These are phyloP conservation scores for Tanaodytes sp. DNA, from an alignment of 2,888 invertebrate species.

Conservation along the genomic window DNA sequence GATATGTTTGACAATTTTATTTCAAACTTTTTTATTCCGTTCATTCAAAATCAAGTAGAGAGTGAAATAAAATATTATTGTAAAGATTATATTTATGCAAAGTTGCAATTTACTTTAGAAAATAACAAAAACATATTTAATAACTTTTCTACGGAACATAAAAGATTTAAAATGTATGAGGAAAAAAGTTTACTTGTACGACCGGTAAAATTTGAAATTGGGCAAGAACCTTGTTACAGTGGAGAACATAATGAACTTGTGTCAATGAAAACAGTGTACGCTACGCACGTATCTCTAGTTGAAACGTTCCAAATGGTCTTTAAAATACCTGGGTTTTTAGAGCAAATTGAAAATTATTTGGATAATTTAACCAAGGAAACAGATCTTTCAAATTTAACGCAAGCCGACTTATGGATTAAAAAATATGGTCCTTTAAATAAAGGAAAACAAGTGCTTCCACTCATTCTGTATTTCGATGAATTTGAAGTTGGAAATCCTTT, in stretches of 20 bases:
- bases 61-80: conserved; percentile 3
- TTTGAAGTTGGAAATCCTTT: conserved; percentile 7
- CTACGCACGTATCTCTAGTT: not conserved
- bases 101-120: conserved; percentile 25
- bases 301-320: conserved; percentile 8
- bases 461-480: conserved; percentile 7
- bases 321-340: not conserved
- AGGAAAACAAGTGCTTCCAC: not conserved
- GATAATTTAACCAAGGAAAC: not conserved
- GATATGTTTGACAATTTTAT: conserved; percentile 30
- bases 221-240: too few relatives aligned
- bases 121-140: conserved; percentile 27
- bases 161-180: conserved; percentile 22
- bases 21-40: conserved; percentile 28
- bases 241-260: not conserved
- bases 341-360: conserved; percentile 4
- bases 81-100: too few relatives aligned
- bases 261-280: conserved; percentile 3
- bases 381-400: conserved; percentile 4
- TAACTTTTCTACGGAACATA: conserved; percentile 27
- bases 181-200: conserved; percentile 13
- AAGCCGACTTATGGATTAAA: conserved; percentile 11
- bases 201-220: conserved; percentile 34
- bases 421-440: not conserved
- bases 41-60: conserved; percentile 22